A percentile compares a stretch with the other conserved stretches of the same genome.
Evolutionary conservation across 1,140 invertebrate genomes (phyloP).

Genomic region (Neuroterus valhalla): DNA sequence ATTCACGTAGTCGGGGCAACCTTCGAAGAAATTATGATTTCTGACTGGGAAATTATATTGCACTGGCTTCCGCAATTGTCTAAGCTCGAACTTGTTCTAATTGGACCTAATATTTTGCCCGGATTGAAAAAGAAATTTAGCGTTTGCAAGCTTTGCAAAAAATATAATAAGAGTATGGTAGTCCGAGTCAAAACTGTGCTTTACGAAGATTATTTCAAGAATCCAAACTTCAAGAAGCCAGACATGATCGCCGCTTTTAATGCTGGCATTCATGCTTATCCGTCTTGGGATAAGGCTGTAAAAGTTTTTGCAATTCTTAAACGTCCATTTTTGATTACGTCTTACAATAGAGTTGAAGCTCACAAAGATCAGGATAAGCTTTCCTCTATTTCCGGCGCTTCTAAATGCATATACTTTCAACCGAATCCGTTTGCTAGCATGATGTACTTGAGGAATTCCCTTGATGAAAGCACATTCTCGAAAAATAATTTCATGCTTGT

Average conservation of each 20-base stretch:
- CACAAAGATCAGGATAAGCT: not conserved
- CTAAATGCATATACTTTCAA: not conserved
- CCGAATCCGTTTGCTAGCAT: not conserved
- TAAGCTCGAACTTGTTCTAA: not conserved
- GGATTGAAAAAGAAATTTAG: not conserved
- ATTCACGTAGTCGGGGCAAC: not conserved
- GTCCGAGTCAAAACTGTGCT: not conserved
- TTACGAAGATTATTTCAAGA: not conserved
- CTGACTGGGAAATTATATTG: slow-evolving; percentile 4
- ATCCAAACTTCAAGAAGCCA: not conserved
- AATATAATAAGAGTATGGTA: not conserved
- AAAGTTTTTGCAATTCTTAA: not conserved
- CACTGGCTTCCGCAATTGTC: not conserved
- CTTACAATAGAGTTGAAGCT: not conserved
- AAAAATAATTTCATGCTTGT: not conserved
- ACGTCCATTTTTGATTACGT: not conserved
- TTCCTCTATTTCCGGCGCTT: not conserved
- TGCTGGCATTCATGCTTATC: not conserved
- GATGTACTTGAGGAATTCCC: not conserved
- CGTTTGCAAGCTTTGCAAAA: not conserved
- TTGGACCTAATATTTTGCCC: not conserved
- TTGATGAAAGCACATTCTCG: not conserved
- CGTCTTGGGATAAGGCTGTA: not conserved
- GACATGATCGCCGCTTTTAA: not conserved
- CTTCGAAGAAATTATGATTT: not conserved